Base-by-base conservation (phyloP, 2,797 vertebrate species). In the Anguilla obscura region DNA sequence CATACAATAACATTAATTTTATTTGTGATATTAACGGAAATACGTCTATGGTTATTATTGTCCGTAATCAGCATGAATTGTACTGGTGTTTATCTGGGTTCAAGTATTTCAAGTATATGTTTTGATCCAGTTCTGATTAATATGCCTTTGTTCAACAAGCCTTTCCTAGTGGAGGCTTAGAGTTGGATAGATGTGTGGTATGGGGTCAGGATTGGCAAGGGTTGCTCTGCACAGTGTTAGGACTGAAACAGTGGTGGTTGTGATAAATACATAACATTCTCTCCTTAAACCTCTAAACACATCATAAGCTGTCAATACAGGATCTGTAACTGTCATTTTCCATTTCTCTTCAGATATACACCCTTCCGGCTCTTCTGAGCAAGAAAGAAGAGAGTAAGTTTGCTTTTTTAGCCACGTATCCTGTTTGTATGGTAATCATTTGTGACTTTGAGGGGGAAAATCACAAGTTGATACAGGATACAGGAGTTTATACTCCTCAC, bases 341-440 rank as follows among this genome's bases (percentile, higher is more conserved):
- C 74, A 40, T 89, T 1, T 89, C 88, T 87, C 92, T 90, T 90
- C 91, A 99, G 98, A 99, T 99, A 94, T 99, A 99, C 90, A 99
- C 98, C 0, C 93, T 99, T 87, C 98, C 98, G 7, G 98, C 98
- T 76, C 96, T 99, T 91, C 98, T 99, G 90, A 99, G 97, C 95
- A 99, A 99, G 95, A 99, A 99, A 89, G 98, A 99, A 95, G 98
- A 99, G 95, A 98, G 98, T 99, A 96, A 98, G 98, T 96, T 90
- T 21, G 2, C 8, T 16, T 71, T 76, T 36, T 18, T 76, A 27
- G 21, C 63, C n/a, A 27, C 9, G 1, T 76, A 4, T 40, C 10
- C 36, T 87, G n/a, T 50, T 54, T 84, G 27, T 48, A 18, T 66
- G n/a, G 5, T 33, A 14, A 58, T 3, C 10, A 24, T 52, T 85